Percentiles rank a stretch among this genome's conserved stretches.
These are phyloP conservation scores for Eulemur albifrons DNA, from an alignment of 2,797 vertebrate genomes.

Conservation along the genomic window DNA sequence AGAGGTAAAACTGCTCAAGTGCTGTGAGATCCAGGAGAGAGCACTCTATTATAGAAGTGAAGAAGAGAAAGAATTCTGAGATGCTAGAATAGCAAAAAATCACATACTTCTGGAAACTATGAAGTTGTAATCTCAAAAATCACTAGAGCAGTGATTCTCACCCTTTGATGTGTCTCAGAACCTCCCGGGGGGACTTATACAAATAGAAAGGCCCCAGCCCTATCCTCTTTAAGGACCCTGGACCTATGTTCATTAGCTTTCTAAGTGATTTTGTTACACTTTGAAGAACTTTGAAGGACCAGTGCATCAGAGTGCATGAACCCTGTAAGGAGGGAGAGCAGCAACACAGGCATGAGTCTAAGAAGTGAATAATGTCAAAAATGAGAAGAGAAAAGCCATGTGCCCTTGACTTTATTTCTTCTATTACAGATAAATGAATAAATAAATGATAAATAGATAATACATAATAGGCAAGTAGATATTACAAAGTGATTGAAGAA, in stretches of 20 bases:
- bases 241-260: background rate
- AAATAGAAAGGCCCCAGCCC: background rate
- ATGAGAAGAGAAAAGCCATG: background rate
- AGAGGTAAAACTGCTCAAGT: background rate
- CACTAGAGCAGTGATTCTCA: background rate
- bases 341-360: background rate
- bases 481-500: background rate
- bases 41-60: background rate
- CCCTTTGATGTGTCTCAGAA: background rate
- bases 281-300: background rate
- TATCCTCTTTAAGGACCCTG: too few species aligned
- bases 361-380: background rate
- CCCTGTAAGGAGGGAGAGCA: background rate
- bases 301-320: rapidly evolving
- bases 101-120: background rate
- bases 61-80: background rate
- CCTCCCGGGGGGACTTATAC: rapidly evolving
- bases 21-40: background rate
- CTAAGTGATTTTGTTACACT: background rate
- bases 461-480: background rate
- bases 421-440: background rate
- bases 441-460: background rate
- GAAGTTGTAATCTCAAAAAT: background rate
- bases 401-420: background rate
- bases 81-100: background rate